Base-by-base conservation (phyloP, 2,113 vertebrate genomes). In the Chionodraco myersi region DNA sequence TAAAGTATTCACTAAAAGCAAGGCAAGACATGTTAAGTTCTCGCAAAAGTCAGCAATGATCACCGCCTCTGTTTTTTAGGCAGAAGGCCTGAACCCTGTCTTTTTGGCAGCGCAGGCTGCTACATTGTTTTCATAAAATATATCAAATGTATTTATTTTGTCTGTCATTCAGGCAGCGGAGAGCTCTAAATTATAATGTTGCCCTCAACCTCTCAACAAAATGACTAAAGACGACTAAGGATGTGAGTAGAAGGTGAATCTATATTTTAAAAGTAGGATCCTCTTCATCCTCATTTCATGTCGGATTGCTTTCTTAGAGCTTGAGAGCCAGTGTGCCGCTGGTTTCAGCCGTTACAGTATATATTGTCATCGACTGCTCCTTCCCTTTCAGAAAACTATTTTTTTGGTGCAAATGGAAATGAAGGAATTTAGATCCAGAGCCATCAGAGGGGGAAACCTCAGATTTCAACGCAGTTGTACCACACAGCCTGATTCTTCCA, bases 1-100 rank as follows among this genome's bases (percentile, higher is more conserved):
- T 92, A 93, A 94, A 94, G 91, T 94, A 93, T 94, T 94, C 93
- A 92, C 92, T 91, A 92, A 91, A 94, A 93, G 85, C 87, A 88
- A 91, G 87, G 86, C 85, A 90, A 92, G 89, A 93, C 13, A 76
- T 92, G 84, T 85, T 87, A 75, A 87, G 89, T 92, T 88, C 75
- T 92, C 53, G 81, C 86, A 84, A 65, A 86, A 80, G 85, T 90
- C 78, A 86, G 84, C 86, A 88, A 67, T 76, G 88, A 91, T 88
- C 65, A 57, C 84, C 61, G 34, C 76, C 59, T 87, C 53, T 83
- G 69, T 75, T 83, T 83, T 77, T 72, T 63, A 26, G 64, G 72
- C 87, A 79, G 83, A 36, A 72, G 52, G 63, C 68, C 83, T 58
- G 72, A 86, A 82, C 75, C 69, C 30, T 59, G 68, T 86, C 48